Conservation (phyloP, 2,113 vertebrate genomes). For the Uria aalge region DNA sequence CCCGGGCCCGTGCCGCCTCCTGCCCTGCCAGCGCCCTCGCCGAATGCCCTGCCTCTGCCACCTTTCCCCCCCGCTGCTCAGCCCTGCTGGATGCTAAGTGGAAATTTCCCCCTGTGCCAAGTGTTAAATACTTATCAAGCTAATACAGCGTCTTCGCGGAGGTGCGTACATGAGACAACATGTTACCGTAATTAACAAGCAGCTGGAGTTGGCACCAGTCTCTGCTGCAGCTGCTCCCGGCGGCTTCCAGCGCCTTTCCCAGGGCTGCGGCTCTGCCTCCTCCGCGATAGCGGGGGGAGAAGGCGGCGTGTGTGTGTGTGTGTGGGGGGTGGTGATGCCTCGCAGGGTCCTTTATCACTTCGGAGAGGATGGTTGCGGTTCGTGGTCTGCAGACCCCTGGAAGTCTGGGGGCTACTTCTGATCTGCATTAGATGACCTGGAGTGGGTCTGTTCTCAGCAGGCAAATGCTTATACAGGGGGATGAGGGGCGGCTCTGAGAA, state of each 20-base stretch:
- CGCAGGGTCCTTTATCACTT: background rate
- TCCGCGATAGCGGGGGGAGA: background rate
- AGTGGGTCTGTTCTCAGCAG: accelerated
- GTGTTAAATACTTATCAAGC: slow-evolving; percentile 41
- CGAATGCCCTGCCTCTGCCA: background rate
- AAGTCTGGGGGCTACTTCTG: background rate
- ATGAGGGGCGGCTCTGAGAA: background rate
- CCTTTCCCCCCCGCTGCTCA: background rate
- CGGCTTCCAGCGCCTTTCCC: slow-evolving; percentile 12
- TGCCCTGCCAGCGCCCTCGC: background rate
- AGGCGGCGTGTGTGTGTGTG: background rate
- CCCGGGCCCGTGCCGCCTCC: background rate
- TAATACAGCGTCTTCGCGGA: slow-evolving; percentile 43
- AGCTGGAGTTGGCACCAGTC: slow-evolving; percentile 35
- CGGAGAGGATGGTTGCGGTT: background rate
- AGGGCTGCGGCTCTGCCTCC: slow-evolving; percentile 6
- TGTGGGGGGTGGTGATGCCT: background rate
- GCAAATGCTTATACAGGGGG: accelerated
- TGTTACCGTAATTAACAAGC: slow-evolving; percentile 48
- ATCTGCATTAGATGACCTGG: accelerated
- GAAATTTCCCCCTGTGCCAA: slow-evolving; percentile 42
- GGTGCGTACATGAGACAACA: slow-evolving; percentile 59
- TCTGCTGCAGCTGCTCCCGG: slow-evolving; percentile 36
- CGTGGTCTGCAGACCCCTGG: accelerated
- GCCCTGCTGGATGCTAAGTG: slow-evolving; percentile 35